Conservation (phyloP, 2,113 vertebrate genomes). For the Mirza zaza region DNA sequence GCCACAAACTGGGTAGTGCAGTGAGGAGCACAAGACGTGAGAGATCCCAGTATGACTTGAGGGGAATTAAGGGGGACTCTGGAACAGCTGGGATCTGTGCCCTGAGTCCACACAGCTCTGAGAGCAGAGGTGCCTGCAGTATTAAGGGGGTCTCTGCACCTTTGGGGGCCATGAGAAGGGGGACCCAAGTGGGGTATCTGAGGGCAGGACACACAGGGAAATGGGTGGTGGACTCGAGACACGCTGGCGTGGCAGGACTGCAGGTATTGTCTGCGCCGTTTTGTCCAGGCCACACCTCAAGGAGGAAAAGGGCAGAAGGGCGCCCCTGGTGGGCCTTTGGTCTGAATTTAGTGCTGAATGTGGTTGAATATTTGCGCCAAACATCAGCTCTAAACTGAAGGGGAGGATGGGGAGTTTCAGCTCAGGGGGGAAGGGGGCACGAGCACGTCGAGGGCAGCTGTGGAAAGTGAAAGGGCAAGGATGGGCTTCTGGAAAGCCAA, state of each 20-base stretch:
- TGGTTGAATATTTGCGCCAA: background rate
- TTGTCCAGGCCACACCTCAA: background rate
- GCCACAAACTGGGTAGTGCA: too few relatives aligned
- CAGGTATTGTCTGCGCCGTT: accelerated
- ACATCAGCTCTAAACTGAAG: background rate
- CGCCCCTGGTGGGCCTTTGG: background rate
- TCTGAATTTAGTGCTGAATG: background rate
- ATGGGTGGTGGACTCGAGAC: background rate
- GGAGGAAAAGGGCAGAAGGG: background rate
- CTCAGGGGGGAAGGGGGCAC: background rate
- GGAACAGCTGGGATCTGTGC: background rate
- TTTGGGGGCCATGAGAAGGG: background rate
- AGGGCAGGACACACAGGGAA: background rate
- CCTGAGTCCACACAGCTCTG: too few relatives aligned
- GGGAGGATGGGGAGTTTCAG: background rate
- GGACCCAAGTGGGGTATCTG: background rate
- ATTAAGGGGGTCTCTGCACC: background rate
- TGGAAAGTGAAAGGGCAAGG: background rate
- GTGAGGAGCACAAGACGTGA: background rate
- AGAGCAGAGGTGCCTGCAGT: accelerated
- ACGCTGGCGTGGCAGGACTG: accelerated
- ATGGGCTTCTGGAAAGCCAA: background rate
- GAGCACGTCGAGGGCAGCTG: background rate
- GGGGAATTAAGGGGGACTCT: background rate
- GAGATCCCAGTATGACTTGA: accelerated